phyloP scores from a whole-genome alignment of 2,113 vertebrate genomes.

The Tylochromis polylepis region DNA sequence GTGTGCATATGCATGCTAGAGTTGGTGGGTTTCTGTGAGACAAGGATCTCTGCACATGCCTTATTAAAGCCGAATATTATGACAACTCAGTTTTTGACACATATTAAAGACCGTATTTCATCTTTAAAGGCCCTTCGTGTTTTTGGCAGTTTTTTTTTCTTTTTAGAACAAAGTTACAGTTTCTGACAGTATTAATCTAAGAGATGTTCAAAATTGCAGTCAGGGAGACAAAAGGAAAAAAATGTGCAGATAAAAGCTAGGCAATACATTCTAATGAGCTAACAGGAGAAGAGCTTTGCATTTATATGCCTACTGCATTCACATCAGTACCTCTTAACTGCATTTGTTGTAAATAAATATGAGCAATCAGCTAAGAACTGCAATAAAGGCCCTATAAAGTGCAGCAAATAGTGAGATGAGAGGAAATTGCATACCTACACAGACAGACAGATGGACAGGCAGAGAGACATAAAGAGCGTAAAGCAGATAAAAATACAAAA shows the following conservation, averaged over 20 bases:
- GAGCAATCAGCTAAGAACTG: slow-evolving; percentile 66
- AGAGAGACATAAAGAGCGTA: background rate
- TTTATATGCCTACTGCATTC: slow-evolving; percentile 62
- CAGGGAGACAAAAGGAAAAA: slow-evolving; percentile 31
- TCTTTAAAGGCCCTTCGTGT: slow-evolving; percentile 17
- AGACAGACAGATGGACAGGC: background rate
- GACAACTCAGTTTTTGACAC: slow-evolving; percentile 43
- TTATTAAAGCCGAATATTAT: slow-evolving; percentile 50
- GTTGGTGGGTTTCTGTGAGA: slow-evolving; percentile 27
- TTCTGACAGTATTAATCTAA: slow-evolving; percentile 21
- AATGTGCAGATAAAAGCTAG: slow-evolving; percentile 6
- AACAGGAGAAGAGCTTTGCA: slow-evolving; percentile 42
- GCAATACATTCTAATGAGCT: slow-evolving; percentile 58
- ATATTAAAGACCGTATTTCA: slow-evolving; percentile 38
- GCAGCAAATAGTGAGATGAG: slow-evolving; percentile 37
- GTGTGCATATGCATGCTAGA: slow-evolving; percentile 32
- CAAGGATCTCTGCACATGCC: slow-evolving; percentile 42
- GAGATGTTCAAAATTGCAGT: slow-evolving; percentile 20
- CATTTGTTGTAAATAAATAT: slow-evolving; percentile 68
- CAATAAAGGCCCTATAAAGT: slow-evolving; percentile 55
- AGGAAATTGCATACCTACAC: slow-evolving; percentile 43
- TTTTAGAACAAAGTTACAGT: background rate
- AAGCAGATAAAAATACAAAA: slow-evolving; percentile 21
- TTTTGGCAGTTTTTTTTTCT: background rate
- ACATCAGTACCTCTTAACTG: slow-evolving; percentile 52